Percentiles rank a stretch among this genome's conserved stretches.
These are phyloP conservation scores for Synergus umbraculus DNA, from an alignment of 2,888 invertebrate species.

Conservation along the genomic window DNA sequence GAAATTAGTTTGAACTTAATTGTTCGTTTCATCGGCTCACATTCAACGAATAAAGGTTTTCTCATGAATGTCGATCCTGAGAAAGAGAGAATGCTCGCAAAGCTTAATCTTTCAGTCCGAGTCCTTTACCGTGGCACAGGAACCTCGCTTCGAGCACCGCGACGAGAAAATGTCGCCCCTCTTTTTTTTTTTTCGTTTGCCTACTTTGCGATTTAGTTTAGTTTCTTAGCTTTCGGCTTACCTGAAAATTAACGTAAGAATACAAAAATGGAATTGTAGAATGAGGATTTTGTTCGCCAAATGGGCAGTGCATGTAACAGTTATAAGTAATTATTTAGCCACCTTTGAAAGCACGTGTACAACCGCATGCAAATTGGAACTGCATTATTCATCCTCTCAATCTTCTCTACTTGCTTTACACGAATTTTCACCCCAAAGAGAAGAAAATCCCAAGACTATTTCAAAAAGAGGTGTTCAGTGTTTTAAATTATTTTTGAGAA, in stretches of 20 bases:
- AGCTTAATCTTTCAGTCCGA: conserved; percentile 37
- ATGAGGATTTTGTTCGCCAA: not conserved
- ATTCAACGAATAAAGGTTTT: conserved; percentile 8
- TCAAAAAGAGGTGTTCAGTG: not conserved
- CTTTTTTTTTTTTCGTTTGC: conserved; percentile 58
- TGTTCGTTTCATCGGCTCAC: conserved; percentile 31
- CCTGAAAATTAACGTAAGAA: conserved; percentile 73
- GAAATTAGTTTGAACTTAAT: not conserved
- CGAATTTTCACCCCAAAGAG: not conserved
- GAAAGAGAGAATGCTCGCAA: conserved; percentile 38
- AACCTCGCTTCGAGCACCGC: conserved; percentile 56
- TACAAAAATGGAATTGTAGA: conserved; percentile 50
- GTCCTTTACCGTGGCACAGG: conserved; percentile 73
- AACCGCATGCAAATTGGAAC: conserved; percentile 15
- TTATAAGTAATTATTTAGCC: not conserved
- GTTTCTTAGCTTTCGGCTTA: conserved; percentile 71
- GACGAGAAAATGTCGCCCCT: conserved; percentile 61
- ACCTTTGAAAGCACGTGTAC: conserved; percentile 6
- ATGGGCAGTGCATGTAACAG: not conserved
- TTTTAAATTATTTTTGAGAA: not conserved
- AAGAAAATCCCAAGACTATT: not conserved
- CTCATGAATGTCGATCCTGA: conserved; percentile 29
- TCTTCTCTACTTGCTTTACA: not conserved
- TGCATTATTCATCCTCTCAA: not conserved
- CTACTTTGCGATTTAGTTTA: conserved; percentile 67